Percentiles rank a stretch among this genome's conserved stretches.
Conservation (phyloP, 2,888 invertebrate genomes). For the Eupeodes latifasciatus region DNA sequence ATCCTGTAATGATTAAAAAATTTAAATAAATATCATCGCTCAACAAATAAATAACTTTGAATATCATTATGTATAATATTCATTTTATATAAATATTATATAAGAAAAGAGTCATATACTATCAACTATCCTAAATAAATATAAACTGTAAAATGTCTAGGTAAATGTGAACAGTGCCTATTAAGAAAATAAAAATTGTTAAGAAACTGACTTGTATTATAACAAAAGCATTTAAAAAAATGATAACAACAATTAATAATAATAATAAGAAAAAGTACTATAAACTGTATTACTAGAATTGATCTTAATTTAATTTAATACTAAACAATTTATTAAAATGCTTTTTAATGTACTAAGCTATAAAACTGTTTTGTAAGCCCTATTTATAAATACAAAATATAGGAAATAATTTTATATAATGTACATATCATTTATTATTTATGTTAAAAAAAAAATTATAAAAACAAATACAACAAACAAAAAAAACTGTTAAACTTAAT, state of each 20-base stretch:
- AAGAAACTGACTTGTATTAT: slow-evolving; percentile 29
- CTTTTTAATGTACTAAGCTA: slow-evolving; percentile 52
- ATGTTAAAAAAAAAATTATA: slow-evolving; percentile 12
- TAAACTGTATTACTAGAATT: not conserved
- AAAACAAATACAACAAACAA: slow-evolving; percentile 26
- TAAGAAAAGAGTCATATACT: slow-evolving; percentile 9
- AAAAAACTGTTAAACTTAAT: slow-evolving; percentile 53
- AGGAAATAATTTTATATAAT: slow-evolving; percentile 46
- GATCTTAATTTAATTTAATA: not conserved
- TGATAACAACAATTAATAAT: slow-evolving; percentile 7
- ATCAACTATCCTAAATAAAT: slow-evolving; percentile 13
- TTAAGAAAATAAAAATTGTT: slow-evolving; percentile 45
- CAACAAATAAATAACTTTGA: slow-evolving; percentile 24
- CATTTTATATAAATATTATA: slow-evolving; percentile 27
- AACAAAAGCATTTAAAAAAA: slow-evolving; percentile 36
- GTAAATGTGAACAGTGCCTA: slow-evolving; percentile 75
- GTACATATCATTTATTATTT: slow-evolving; percentile 71
- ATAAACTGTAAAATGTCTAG: slow-evolving; percentile 61
- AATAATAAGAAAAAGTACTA: slow-evolving; percentile 4
- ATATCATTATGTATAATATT: slow-evolving; percentile 7
- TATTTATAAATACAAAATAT: slow-evolving; percentile 1
- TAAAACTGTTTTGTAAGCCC: slow-evolving; percentile 25
- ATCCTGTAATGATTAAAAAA: slow-evolving; percentile 43
- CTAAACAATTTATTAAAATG: slow-evolving; percentile 33
- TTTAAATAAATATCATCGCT: slow-evolving; percentile 37